These are phyloP conservation scores for Rhincodon typus DNA, from an alignment of 2,797 vertebrate species.

Conservation along the genomic window DNA sequence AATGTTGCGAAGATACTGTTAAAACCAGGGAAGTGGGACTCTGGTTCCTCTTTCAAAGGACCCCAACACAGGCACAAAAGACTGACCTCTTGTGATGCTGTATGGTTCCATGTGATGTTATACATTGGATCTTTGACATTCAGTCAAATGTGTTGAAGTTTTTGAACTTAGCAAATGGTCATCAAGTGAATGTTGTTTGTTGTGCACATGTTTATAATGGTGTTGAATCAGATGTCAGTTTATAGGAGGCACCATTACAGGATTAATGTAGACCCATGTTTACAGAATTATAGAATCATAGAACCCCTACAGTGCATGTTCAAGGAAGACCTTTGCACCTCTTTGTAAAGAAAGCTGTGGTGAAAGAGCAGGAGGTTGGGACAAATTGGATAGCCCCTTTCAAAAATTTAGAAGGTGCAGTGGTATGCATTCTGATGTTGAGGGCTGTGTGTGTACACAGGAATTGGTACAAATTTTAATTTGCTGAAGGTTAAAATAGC, in stretches of 20 bases:
- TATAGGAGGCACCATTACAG: not conserved
- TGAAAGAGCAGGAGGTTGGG: not conserved
- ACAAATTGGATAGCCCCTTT: not conserved
- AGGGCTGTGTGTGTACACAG: not conserved
- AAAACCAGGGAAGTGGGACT: not conserved
- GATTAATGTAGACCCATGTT: not conserved
- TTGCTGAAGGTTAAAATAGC: not conserved
- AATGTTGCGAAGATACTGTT: not conserved
- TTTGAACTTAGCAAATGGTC: not conserved
- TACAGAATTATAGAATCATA: not conserved
- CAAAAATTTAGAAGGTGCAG: not conserved
- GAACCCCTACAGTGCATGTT: too few relatives aligned
- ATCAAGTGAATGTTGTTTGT: not conserved
- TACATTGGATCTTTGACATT: not conserved
- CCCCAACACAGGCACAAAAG: not conserved
- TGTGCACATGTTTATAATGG: not conserved
- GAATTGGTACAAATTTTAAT: not conserved
- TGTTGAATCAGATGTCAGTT: not conserved
- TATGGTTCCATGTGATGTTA: not conserved
- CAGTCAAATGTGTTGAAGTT: not conserved
- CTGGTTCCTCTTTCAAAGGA: not conserved
- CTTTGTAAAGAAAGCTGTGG: not conserved
- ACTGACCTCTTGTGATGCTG: not conserved
- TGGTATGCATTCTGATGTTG: not conserved
- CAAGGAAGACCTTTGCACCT: not conserved